Base-by-base conservation (phyloP, 1,140 invertebrate genomes). In the Caenorhabditis remanei region DNA sequence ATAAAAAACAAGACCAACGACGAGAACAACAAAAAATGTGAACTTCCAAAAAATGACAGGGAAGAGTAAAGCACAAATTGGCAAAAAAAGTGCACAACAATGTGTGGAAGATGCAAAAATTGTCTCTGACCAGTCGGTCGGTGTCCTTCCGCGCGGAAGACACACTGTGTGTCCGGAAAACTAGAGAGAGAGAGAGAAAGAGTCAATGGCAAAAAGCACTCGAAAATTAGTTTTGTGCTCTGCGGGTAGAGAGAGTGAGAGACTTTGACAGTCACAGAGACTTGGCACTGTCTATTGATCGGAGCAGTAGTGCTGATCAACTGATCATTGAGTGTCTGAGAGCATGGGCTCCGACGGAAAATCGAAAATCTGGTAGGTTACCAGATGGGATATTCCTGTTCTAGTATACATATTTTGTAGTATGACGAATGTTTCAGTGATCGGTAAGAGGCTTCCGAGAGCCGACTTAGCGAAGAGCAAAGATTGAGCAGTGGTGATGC, bases 151-250 rank as follows among this genome's bases (percentile, higher is more conserved):
- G 71, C 71, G 71, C 71, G 71, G 71, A 79, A 79, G 21, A 79
- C 46, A 32, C 32, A 50, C 71, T 24, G 65, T 67, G 65, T 43
- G 65, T 67, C 65, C 65, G 71, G 46, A 79, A 79, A 79, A 79
- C 46, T 46, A 79, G 71, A 79, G 46, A 32, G n/a, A 24, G 7
- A 71, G 4, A 43, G 65, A 79, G 46, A 79, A 11, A 79, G n/a
- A 21, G 46, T 43, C 71, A 79, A 79, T 79, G 71, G 71, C 71
- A 79, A 79, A 79, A 79, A 79, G 71, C 71, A 79, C 71, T 79
- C 71, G 71, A 79, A 53, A 11, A 79, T 21, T 53, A 79, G 71
- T 79, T 79, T n/a, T 71, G 65, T 71, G 65, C 65, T 71, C 41
- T 79, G 50, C 43, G 19, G 21, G n/a, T 19, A 79, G 53, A 11